phyloP scores from a whole-genome alignment of 2,797 vertebrate species.

The Tamandua tetradactyla region DNA sequence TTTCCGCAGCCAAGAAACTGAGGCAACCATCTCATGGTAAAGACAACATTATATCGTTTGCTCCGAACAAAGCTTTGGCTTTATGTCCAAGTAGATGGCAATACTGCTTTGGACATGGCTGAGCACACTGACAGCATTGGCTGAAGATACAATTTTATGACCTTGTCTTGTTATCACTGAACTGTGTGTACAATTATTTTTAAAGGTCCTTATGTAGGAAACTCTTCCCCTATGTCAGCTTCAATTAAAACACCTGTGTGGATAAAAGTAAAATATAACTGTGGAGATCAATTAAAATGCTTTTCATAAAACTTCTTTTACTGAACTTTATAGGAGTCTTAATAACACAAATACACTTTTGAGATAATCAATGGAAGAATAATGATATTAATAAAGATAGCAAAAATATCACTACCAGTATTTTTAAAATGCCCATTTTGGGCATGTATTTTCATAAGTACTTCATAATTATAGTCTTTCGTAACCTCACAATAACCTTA shows the following conservation, averaged over 20 bases:
- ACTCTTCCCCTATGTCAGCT: neutral
- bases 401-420: neutral
- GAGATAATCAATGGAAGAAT: neutral
- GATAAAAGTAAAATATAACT: neutral
- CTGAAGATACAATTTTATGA: neutral
- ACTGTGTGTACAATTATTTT: slow-evolving; percentile 15
- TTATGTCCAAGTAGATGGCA: neutral
- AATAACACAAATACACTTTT: slow-evolving; percentile 16
- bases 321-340: slow-evolving; percentile 17
- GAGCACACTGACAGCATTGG: neutral
- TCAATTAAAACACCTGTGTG: slow-evolving; percentile 30
- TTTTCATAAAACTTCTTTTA: neutral
- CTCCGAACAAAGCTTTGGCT: neutral
- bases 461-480: neutral
- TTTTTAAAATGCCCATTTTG: neutral
- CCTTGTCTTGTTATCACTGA: neutral
- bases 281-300: neutral
- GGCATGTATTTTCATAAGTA: neutral
- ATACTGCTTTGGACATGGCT: neutral
- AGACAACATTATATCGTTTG: neutral
- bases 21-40: too few relatives aligned
- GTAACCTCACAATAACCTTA: neutral
- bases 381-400: neutral
- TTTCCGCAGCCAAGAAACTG: too few relatives aligned
- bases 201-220: neutral